Evolutionary conservation across 35 echinoderm and acorn worm species (phyloP).

Genomic region (Ptychodera flava): DNA sequence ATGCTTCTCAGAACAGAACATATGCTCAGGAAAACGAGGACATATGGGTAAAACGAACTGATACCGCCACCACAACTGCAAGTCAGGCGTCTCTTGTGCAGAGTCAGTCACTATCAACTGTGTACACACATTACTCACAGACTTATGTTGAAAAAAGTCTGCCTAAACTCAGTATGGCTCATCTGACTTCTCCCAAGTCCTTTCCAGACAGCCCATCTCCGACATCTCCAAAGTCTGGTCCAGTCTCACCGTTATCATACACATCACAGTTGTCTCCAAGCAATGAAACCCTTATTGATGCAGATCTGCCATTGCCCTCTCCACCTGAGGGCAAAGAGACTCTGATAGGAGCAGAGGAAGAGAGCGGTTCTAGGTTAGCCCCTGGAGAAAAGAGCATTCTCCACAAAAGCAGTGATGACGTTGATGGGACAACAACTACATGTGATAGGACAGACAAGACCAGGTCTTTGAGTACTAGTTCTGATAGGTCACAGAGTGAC

Average conservation of each 20-base stretch:
- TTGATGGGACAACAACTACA: too few relatives aligned
- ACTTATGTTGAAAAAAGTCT: not conserved
- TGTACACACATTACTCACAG: not conserved
- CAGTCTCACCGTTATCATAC: not conserved
- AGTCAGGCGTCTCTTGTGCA: not conserved
- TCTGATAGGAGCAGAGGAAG: not conserved
- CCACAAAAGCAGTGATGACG: too few relatives aligned
- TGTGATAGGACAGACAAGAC: too few relatives aligned
- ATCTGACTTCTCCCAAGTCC: not conserved
- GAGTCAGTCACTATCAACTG: not conserved
- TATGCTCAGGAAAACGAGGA: not conserved
- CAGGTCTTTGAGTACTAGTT: too few relatives aligned
- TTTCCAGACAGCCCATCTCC: too few relatives aligned
- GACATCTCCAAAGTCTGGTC: not conserved
- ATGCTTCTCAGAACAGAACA: not conserved
- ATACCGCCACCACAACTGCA: not conserved
- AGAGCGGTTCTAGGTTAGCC: too few relatives aligned
- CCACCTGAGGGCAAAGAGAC: not conserved
- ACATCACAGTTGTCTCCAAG: not conserved
- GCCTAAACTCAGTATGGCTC: not conserved
- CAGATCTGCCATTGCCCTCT: not conserved
- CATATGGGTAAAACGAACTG: not conserved
- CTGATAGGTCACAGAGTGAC: too few relatives aligned
- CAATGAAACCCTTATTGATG: not conserved
- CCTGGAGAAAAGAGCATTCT: too few relatives aligned